Evolutionary conservation across 2,888 invertebrate species (phyloP).

Genomic region (Anodontia alba): DNA sequence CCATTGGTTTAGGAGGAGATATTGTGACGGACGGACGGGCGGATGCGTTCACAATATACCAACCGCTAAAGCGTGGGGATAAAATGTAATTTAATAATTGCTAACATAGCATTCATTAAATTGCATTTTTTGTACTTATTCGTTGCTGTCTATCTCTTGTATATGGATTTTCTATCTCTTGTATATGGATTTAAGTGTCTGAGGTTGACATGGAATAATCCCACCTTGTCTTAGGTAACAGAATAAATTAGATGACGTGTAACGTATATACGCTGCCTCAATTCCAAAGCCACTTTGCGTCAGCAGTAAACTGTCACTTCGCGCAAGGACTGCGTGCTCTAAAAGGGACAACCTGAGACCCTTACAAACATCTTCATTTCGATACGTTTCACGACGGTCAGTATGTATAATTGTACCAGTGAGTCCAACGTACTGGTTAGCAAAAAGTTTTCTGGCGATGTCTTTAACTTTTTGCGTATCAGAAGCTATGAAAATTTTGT

Average conservation of each 20-base stretch:
- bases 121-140: too few species aligned
- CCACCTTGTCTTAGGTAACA: neutral
- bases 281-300: neutral
- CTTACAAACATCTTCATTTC: neutral
- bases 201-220: neutral
- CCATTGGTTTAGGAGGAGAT: too few species aligned
- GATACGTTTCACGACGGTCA: neutral
- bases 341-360: neutral
- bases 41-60: too few species aligned
- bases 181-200: too few species aligned
- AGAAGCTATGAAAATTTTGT: neutral
- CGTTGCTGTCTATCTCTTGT: too few species aligned
- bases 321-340: neutral
- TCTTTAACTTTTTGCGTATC: neutral
- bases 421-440: neutral
- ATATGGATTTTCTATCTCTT: too few species aligned
- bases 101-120: too few species aligned
- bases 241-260: neutral
- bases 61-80: too few species aligned
- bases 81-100: too few species aligned
- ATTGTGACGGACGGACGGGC: too few species aligned
- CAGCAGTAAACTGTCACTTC: neutral
- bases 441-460: neutral
- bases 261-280: neutral
- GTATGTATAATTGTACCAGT: neutral